phyloP scores from a whole-genome alignment of 2,797 vertebrate genomes.

The Spinus pinus region DNA sequence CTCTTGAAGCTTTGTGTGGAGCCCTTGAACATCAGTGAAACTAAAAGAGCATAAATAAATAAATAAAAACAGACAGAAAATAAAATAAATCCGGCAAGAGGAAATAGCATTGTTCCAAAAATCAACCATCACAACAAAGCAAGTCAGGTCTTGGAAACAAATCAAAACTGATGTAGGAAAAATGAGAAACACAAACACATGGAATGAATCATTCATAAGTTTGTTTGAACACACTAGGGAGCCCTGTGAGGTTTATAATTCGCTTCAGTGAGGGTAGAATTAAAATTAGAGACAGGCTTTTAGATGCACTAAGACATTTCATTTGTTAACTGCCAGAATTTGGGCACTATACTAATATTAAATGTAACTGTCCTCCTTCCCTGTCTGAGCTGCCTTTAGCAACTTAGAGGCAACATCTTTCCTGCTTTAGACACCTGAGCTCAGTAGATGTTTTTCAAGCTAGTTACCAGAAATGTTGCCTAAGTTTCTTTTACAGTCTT shows the following conservation, averaged over 20 bases:
- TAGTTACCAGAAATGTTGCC: not conserved
- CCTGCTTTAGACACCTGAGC: not conserved
- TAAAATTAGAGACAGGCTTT: not conserved
- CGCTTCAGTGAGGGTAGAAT: not conserved
- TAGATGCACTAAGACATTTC: not conserved
- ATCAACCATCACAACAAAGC: not conserved
- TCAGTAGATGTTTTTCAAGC: not conserved
- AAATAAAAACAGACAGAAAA: not conserved
- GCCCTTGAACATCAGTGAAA: not conserved
- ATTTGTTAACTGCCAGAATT: not conserved
- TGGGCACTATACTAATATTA: not conserved
- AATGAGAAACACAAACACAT: not conserved
- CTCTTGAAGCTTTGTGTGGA: not conserved
- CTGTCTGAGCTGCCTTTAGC: not conserved
- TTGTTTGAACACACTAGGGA: not conserved
- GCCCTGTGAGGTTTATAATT: not conserved
- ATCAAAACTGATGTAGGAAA: not conserved
- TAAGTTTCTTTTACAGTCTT: not conserved
- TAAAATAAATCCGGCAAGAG: not conserved
- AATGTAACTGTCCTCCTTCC: not conserved
- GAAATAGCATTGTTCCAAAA: not conserved
- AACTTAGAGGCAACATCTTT: not conserved
- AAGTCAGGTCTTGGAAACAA: not conserved
- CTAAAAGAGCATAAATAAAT: not conserved
- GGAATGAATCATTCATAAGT: not conserved